These are phyloP conservation scores for Delia radicum DNA, from an alignment of 1,140 invertebrate species.

Conservation along the genomic window DNA sequence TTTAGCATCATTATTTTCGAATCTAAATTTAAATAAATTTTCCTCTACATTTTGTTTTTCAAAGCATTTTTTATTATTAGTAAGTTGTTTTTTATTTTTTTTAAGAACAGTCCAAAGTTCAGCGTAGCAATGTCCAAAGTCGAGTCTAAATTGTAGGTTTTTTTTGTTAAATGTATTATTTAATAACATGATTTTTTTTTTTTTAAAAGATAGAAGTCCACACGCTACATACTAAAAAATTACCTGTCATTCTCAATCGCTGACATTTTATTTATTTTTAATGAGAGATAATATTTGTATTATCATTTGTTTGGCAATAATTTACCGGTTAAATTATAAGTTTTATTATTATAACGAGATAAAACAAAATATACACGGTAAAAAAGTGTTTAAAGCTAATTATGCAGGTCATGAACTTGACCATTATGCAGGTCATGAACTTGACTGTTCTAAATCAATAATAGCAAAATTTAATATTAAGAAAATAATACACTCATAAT, in stretches of 20 bases:
- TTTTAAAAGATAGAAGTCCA: not conserved
- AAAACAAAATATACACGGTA: not conserved
- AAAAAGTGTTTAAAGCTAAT: no score
- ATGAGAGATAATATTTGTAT: not conserved
- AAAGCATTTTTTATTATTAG: not conserved
- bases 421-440: not conserved
- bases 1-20: not conserved
- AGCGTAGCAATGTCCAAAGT: constrained; percentile 54
- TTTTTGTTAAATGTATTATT: not conserved
- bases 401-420: not conserved
- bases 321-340: not conserved
- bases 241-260: not conserved
- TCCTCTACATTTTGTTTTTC: not conserved
- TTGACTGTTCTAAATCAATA: no score
- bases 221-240: not conserved
- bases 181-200: no score
- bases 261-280: not conserved
- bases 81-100: not conserved
- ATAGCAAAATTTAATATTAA: no score
- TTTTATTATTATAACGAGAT: not conserved
- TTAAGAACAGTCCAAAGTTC: constrained; percentile 46
- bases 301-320: not conserved
- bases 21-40: not conserved
- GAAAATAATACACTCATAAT: no score
- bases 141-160: constrained; percentile 27